Evolutionary conservation across 2,113 vertebrate species (phyloP).

Genomic region (Cyanoderma ruficeps): DNA sequence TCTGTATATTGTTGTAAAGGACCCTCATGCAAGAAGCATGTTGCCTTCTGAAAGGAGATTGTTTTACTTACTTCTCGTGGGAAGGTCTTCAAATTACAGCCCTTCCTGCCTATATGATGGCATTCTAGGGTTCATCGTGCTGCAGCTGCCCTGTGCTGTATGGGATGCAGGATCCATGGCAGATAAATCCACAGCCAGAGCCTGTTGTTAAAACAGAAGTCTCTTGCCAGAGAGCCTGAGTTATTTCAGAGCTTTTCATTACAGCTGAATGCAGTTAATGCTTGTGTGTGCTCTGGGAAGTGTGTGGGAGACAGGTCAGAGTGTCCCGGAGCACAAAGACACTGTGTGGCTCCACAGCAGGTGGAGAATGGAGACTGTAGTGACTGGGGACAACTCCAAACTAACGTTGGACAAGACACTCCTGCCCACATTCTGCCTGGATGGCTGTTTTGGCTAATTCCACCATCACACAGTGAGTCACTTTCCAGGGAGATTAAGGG

Average conservation of each 20-base stretch:
- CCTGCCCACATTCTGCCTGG: background rate
- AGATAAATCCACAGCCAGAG: background rate
- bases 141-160: background rate
- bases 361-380: rapidly evolving
- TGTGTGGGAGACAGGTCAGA: background rate
- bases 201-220: background rate
- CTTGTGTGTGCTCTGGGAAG: background rate
- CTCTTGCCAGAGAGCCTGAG: background rate
- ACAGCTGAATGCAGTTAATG: background rate
- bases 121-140: conserved; percentile 31
- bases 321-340: background rate
- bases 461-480: background rate
- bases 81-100: conserved; percentile 47
- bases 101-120: conserved; percentile 52
- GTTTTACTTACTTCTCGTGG: conserved; percentile 54
- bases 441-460: background rate
- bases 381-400: background rate
- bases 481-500: background rate
- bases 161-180: background rate
- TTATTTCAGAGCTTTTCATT: background rate
- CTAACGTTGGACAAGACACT: background rate
- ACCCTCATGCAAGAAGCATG: background rate
- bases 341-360: background rate
- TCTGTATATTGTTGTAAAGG: conserved; percentile 55
- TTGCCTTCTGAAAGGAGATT: conserved; percentile 52